Percentiles rank a stretch among this genome's conserved stretches.
phyloP scores from a whole-genome alignment of 2,113 vertebrate genomes.

The Hemibagrus wyckioides region DNA sequence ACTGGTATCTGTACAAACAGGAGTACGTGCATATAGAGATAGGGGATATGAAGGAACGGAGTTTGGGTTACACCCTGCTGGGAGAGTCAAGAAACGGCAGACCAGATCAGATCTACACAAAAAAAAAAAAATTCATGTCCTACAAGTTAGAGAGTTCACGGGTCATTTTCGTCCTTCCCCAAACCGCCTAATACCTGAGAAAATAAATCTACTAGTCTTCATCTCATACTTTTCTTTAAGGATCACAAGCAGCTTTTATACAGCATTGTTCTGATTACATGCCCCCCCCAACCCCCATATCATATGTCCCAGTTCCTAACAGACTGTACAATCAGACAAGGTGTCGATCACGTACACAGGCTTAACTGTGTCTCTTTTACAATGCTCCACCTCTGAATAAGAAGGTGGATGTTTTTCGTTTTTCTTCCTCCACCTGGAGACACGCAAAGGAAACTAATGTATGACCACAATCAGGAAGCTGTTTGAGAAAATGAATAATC shows the following conservation, averaged over 20 bases:
- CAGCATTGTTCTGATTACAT: neutral
- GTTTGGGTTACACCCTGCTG: slow-evolving; percentile 41
- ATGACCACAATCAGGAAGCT: neutral
- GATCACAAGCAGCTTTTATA: neutral
- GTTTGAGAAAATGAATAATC: neutral
- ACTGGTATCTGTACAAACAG: neutral
- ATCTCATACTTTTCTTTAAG: neutral
- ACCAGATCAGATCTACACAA: slow-evolving; percentile 11
- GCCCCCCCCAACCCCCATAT: too few species aligned
- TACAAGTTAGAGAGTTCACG: neutral
- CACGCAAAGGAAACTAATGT: neutral
- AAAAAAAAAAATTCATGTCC: neutral
- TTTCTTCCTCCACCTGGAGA: too few species aligned
- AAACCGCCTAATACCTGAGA: too few species aligned
- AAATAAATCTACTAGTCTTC: neutral
- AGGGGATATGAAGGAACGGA: slow-evolving; percentile 3
- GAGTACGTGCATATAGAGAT: slow-evolving; percentile 44
- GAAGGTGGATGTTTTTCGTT: neutral
- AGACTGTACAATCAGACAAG: neutral
- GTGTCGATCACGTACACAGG: neutral
- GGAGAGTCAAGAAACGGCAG: slow-evolving; percentile 14
- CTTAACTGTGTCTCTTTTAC: neutral
- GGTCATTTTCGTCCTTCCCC: too few species aligned
- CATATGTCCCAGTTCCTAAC: neutral
- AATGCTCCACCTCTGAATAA: neutral